Conservation (phyloP, 2,797 vertebrate genomes). For the Percopsis omiscomaycus region DNA sequence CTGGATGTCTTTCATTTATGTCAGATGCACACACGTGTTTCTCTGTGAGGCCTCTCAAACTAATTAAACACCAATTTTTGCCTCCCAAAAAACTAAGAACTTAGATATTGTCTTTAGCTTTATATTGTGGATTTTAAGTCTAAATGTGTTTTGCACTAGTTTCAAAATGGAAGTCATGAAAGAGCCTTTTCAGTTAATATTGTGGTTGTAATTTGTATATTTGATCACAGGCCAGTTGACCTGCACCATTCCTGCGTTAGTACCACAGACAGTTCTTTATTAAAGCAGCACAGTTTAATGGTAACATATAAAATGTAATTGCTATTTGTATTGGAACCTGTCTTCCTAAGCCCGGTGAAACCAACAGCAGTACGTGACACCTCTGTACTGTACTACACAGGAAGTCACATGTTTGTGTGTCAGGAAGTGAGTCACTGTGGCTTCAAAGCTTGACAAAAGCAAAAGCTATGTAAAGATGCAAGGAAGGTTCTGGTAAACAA, state of each 20-base stretch:
- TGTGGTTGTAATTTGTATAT: not conserved
- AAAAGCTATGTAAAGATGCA: no score
- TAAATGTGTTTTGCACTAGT: not conserved
- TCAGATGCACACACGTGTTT: conserved; percentile 9
- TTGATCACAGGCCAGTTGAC: not conserved
- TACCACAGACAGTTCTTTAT: not conserved
- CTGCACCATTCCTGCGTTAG: not conserved
- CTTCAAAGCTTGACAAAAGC: no score
- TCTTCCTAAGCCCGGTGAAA: no score
- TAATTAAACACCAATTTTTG: conserved; percentile 34
- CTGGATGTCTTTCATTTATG: conserved; percentile 27
- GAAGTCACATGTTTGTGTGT: no score
- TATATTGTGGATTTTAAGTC: not conserved
- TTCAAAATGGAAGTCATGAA: not conserved
- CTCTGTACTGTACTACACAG: no score
- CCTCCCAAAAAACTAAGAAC: not conserved
- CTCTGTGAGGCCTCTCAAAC: conserved; percentile 18
- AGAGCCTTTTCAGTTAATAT: not conserved
- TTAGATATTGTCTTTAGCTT: not conserved
- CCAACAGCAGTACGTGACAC: no score
- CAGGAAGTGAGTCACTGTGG: no score
- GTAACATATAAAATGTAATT: no score
- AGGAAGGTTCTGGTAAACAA: no score
- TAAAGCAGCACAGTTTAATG: not conserved
- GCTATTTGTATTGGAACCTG: no score